Evolutionary conservation across 2,113 vertebrate genomes (phyloP).

Genomic region (Illadopsis cleaveri): DNA sequence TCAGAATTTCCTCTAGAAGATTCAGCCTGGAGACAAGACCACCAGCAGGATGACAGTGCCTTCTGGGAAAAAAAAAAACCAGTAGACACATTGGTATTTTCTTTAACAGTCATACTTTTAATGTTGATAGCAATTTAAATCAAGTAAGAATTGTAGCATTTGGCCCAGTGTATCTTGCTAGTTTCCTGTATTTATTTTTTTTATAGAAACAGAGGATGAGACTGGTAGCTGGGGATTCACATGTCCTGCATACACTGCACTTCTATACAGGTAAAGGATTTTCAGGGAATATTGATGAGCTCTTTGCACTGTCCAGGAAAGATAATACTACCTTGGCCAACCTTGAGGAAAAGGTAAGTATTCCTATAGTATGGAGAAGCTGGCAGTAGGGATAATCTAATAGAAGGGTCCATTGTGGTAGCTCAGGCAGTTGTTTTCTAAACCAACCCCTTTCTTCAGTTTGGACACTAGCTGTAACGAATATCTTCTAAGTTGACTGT

Average conservation of each 20-base stretch:
- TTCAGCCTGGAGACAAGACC: background rate
- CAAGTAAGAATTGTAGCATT: background rate
- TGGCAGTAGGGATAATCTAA: background rate
- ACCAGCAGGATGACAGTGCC: background rate
- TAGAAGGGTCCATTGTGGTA: background rate
- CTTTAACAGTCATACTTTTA: background rate
- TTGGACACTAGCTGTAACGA: background rate
- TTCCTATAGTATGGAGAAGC: background rate
- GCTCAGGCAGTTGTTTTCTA: slow-evolving; percentile 14
- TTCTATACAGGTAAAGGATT: background rate
- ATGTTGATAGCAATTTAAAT: background rate
- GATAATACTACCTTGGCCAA: background rate
- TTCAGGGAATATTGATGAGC: background rate
- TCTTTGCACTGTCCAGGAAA: background rate
- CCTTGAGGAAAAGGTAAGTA: background rate
- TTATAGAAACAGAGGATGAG: background rate
- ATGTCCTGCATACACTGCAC: background rate
- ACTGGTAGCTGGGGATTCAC: background rate
- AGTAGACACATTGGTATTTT: background rate
- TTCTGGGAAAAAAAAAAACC: background rate
- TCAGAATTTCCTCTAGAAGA: background rate
- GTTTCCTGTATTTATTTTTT: background rate
- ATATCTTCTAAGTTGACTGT: slow-evolving; percentile 8
- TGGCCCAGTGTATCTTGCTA: background rate
- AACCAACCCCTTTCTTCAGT: slow-evolving; percentile 23